A percentile compares a stretch with the other conserved stretches of the same genome.
Evolutionary conservation across 2,113 vertebrate genomes (phyloP).

Genomic region (Myrmecophaga tridactyla): DNA sequence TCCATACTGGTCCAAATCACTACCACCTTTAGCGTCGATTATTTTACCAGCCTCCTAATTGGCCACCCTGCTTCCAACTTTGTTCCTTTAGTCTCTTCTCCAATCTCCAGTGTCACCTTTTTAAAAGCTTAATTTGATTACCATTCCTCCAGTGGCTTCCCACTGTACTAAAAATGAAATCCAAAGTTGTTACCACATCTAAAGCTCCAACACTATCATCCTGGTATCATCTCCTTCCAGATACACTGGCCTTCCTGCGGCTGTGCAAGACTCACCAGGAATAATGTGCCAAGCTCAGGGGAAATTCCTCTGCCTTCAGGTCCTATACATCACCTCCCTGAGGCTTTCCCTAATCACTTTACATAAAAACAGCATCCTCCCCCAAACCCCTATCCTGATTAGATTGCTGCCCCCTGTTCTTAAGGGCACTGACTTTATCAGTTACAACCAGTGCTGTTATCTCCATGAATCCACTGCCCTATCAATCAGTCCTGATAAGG

Average conservation of each 20-base stretch:
- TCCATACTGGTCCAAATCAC: not conserved
- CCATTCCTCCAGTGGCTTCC: not conserved
- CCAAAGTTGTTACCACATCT: not conserved
- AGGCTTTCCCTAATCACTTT: not conserved
- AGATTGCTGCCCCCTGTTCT: not conserved
- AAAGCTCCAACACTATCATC: no score
- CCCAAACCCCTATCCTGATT: not conserved
- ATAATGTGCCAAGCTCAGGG: not conserved
- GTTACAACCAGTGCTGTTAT: not conserved
- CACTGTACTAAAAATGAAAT: not conserved
- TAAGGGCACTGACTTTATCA: not conserved
- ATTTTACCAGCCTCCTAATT: not conserved
- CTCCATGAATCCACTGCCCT: rapidly evolving
- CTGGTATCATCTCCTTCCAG: not conserved
- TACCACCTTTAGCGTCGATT: not conserved
- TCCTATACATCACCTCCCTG: not conserved
- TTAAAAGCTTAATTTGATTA: not conserved
- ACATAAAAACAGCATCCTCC: not conserved
- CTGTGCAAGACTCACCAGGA: not conserved
- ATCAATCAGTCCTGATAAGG: not conserved
- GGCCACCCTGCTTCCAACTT: not conserved
- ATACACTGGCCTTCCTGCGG: not conserved
- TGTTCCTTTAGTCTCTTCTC: no score
- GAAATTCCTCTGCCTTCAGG: not conserved
- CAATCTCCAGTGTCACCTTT: not conserved